phyloP scores from a whole-genome alignment of 2,113 vertebrate genomes.

The Rhombomys opimus region DNA sequence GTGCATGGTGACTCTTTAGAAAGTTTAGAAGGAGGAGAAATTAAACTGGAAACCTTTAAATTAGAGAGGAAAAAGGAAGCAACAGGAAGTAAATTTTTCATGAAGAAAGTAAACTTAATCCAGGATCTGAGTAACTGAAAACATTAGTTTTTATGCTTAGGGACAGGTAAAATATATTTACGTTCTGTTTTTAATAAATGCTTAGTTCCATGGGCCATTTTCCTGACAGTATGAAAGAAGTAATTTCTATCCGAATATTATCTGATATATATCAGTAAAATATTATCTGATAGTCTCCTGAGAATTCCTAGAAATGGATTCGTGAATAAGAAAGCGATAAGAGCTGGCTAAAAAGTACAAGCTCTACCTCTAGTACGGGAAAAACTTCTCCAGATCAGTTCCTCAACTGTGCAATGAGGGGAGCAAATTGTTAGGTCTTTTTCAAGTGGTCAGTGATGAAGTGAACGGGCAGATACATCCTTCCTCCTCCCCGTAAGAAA shows the following conservation, averaged over 20 bases:
- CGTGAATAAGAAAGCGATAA: neutral
- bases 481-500: neutral
- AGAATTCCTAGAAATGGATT: slow-evolving; percentile 5
- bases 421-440: neutral
- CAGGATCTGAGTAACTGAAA: neutral
- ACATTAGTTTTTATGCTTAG: neutral
- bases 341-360: neutral
- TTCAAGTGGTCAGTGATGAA: neutral
- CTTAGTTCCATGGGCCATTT: neutral
- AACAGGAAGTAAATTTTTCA: neutral
- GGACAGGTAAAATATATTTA: neutral
- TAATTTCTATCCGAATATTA: neutral
- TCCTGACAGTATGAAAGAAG: neutral
- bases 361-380: neutral
- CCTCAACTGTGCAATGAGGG: neutral
- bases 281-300: neutral
- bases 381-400: neutral
- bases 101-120: neutral
- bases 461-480: neutral
- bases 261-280: neutral
- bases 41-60: neutral
- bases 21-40: slow-evolving; percentile 3
- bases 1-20: neutral
- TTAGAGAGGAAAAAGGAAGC: neutral
- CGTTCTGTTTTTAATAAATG: neutral